Evolutionary conservation across 2,888 invertebrate genomes (phyloP).

Genomic region (Caenorhabditis auriculariae): DNA sequence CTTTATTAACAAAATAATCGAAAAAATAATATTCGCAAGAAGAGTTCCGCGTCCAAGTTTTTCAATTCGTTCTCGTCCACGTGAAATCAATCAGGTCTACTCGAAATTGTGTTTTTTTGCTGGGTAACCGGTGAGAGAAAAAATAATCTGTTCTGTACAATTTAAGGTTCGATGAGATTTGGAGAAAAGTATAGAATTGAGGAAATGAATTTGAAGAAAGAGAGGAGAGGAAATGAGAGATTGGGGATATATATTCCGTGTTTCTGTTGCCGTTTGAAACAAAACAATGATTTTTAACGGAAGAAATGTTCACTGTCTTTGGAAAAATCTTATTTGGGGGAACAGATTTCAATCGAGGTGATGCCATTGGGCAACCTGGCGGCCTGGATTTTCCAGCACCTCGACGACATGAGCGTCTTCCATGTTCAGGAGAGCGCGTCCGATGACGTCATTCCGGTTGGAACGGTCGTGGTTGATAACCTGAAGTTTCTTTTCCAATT

Average conservation of each 20-base stretch:
- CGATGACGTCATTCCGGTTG: slow-evolving; percentile 47
- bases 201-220: slow-evolving; percentile 1
- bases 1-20: too few relatives aligned
- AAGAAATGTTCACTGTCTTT: neutral
- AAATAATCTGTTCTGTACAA: too few relatives aligned
- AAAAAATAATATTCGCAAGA: too few relatives aligned
- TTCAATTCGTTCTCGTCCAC: too few relatives aligned
- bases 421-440: slow-evolving; percentile 42
- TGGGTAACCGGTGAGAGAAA: neutral
- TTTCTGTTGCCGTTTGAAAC: neutral
- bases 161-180: slow-evolving; percentile 13
- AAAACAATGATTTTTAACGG: neutral
- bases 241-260: too few relatives aligned
- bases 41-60: too few relatives aligned
- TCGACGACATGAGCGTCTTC: slow-evolving; percentile 44
- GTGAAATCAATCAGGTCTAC: too few relatives aligned
- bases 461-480: slow-evolving; percentile 42
- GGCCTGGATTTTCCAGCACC: slow-evolving; percentile 84
- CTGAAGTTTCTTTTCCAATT: slow-evolving; percentile 10
- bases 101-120: neutral
- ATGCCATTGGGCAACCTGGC: slow-evolving; percentile 99
- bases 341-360: slow-evolving; percentile 72
- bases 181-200: slow-evolving; percentile 19
- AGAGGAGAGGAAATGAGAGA: neutral
- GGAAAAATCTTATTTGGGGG: neutral